phyloP scores from a whole-genome alignment of 2,113 vertebrate species.

The Lynx canadensis region DNA sequence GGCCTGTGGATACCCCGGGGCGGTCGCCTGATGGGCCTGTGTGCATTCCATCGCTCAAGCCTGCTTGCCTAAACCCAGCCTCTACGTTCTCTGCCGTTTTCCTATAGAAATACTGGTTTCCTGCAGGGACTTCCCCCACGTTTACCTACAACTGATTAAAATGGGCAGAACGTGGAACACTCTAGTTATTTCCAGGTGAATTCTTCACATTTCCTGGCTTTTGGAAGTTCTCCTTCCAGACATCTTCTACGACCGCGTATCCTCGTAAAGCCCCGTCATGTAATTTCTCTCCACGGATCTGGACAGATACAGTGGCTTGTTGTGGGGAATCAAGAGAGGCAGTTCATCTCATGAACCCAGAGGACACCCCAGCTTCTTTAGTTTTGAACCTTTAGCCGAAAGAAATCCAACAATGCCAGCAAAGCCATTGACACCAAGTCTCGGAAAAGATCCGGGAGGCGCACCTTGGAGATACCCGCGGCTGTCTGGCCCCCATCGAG shows the following conservation, averaged over 20 bases:
- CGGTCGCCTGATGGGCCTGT: not conserved
- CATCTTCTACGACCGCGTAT: conserved; percentile 85
- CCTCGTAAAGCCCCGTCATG: conserved; percentile 86
- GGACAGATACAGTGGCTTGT: not conserved
- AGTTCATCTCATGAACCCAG: not conserved
- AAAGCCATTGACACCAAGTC: not conserved
- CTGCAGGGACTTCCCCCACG: not conserved
- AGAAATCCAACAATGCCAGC: not conserved
- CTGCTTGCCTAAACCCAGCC: not conserved
- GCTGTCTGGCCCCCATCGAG: not conserved
- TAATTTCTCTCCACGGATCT: conserved; percentile 86
- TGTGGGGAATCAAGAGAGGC: not conserved
- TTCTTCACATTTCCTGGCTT: conserved; percentile 59
- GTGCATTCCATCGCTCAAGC: not conserved
- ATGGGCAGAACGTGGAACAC: not conserved
- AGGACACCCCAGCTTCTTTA: not conserved
- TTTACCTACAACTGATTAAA: not conserved
- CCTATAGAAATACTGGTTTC: not conserved
- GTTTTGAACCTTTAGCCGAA: not conserved
- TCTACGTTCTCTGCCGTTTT: not conserved
- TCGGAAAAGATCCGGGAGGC: not conserved
- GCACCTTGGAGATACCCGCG: not conserved
- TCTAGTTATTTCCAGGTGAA: not conserved
- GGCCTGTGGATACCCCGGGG: not conserved
- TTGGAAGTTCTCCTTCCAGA: conserved; percentile 87